phyloP scores from a whole-genome alignment of 2,113 vertebrate species.

The Apodemus speciosus region DNA sequence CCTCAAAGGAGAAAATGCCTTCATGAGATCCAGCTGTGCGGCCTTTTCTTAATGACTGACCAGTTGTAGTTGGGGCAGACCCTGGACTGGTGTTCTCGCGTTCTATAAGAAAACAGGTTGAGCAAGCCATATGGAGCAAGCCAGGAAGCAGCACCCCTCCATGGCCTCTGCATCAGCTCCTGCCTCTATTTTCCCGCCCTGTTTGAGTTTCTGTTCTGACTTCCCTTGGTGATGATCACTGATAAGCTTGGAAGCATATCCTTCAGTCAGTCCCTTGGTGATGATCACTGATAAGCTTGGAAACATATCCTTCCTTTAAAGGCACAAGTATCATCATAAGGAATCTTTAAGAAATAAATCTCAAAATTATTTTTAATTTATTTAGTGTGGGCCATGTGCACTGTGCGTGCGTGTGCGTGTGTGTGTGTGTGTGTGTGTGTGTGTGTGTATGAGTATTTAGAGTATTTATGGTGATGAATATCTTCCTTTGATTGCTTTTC shows the following conservation, averaged over 20 bases:
- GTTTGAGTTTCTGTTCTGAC: not conserved
- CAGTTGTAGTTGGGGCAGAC: not conserved
- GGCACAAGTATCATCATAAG: not conserved
- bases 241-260: no score
- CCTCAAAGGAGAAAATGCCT: not conserved
- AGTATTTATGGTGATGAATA: not conserved
- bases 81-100: not conserved
- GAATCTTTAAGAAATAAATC: not conserved
- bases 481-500: not conserved
- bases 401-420: not conserved
- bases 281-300: not conserved
- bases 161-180: not conserved
- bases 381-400: not conserved
- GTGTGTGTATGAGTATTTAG: no score
- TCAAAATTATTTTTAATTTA: not conserved
- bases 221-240: not conserved
- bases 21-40: not conserved
- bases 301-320: not conserved
- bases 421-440: not conserved
- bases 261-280: no score
- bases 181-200: not conserved
- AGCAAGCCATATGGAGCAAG: not conserved
- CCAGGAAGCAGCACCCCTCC: not conserved
- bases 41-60: not conserved
- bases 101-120: not conserved